Conservation (phyloP, 2,888 invertebrate species). For the Pheosia tremula region DNA sequence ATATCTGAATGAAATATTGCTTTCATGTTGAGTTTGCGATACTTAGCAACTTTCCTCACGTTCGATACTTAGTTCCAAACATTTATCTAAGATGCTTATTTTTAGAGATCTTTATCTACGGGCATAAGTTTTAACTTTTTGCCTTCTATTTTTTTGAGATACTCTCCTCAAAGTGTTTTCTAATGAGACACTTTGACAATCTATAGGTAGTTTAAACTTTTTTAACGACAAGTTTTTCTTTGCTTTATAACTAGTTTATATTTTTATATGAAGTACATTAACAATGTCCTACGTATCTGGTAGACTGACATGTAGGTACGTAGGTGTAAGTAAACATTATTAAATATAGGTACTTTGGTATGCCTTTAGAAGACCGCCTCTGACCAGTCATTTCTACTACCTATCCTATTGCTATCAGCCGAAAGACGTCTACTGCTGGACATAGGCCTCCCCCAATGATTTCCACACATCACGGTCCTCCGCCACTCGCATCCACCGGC, state of each 20-base stretch:
- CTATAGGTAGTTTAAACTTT: background rate
- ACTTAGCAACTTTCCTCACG: background rate
- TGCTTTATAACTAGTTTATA: background rate
- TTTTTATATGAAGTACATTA: background rate
- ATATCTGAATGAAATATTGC: background rate
- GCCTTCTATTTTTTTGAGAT: background rate
- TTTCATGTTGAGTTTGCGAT: background rate
- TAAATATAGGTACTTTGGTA: too few relatives aligned
- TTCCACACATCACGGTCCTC: too few relatives aligned
- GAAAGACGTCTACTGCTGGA: too few relatives aligned
- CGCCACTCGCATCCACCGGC: too few relatives aligned
- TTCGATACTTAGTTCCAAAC: background rate
- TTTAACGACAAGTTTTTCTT: background rate
- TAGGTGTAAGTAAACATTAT: too few relatives aligned
- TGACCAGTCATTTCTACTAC: too few relatives aligned
- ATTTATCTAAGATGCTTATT: conserved; percentile 1
- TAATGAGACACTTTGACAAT: conserved; percentile 1
- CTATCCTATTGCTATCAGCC: too few relatives aligned
- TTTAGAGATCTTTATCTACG: background rate
- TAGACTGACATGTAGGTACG: too few relatives aligned
- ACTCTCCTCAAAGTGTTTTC: background rate
- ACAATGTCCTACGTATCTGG: background rate
- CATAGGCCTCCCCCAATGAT: too few relatives aligned
- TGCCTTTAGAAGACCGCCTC: too few relatives aligned
- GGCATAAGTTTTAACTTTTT: background rate